These are phyloP conservation scores for Embidobia sp. DNA, from an alignment of 2,888 invertebrate genomes.

Conservation along the genomic window DNA sequence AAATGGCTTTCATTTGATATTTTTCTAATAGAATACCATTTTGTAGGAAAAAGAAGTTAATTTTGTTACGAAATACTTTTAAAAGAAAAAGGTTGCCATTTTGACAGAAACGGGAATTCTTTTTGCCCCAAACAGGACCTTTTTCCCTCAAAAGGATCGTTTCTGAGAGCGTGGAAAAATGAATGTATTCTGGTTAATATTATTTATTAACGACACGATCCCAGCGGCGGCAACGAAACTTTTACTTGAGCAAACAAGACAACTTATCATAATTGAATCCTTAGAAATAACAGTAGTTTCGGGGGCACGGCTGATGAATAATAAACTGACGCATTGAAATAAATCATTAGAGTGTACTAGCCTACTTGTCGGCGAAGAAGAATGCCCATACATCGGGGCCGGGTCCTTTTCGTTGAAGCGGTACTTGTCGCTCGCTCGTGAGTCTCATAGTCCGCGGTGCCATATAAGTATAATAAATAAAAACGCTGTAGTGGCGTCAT, in stretches of 20 bases:
- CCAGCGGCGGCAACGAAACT: background rate
- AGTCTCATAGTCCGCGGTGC: conserved; percentile 68
- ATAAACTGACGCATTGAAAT: conserved; percentile 60
- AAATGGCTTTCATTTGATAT: no score
- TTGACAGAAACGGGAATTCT: no score
- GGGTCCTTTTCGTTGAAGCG: conserved; percentile 56
- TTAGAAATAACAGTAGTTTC: conserved; percentile 41
- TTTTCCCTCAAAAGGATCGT: no score
- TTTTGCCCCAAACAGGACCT: no score
- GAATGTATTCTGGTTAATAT: no score
- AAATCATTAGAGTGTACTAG: conserved; percentile 63
- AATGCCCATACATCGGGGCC: conserved; percentile 58
- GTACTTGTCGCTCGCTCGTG: conserved; percentile 62
- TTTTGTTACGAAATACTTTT: no score
- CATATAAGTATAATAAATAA: conserved; percentile 76
- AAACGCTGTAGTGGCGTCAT: conserved; percentile 72
- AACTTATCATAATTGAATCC: conserved; percentile 31
- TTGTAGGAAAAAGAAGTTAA: no score
- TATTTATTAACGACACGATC: no score
- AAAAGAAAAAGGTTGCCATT: no score
- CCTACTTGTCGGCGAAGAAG: conserved; percentile 57
- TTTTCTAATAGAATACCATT: no score
- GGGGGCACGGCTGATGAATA: conserved; percentile 30
- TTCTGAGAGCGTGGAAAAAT: no score
- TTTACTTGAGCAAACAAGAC: conserved; percentile 3